Evolutionary conservation across 2,888 invertebrate species (phyloP).

Genomic region (Agrypnus murinus): DNA sequence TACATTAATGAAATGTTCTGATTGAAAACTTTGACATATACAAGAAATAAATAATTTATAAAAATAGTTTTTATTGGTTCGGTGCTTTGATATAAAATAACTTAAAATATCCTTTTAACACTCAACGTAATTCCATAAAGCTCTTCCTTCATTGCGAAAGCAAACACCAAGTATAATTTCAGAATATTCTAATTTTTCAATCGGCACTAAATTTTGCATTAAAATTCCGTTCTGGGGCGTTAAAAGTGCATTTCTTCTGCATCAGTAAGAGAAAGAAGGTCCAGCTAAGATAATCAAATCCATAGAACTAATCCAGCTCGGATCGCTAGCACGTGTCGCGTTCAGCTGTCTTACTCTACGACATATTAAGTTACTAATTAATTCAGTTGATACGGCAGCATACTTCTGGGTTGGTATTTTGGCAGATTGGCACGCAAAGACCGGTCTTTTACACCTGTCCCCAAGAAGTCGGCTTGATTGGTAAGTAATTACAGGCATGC

Average conservation of each 20-base stretch:
- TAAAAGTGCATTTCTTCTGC: slow-evolving; percentile 20
- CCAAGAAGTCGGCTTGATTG: slow-evolving; percentile 50
- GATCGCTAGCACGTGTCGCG: slow-evolving; percentile 49
- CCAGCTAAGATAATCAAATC: slow-evolving; percentile 18
- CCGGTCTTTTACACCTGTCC: slow-evolving; percentile 59
- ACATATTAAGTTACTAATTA: slow-evolving; percentile 53
- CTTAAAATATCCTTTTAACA: too few species aligned
- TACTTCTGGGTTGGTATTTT: slow-evolving; percentile 57
- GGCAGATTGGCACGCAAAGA: slow-evolving; percentile 58
- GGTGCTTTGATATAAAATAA: too few species aligned
- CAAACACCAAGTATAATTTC: too few species aligned
- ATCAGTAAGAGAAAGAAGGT: not conserved
- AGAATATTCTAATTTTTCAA: too few species aligned
- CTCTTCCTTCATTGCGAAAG: too few species aligned
- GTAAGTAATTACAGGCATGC: slow-evolving; percentile 44
- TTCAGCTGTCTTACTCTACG: slow-evolving; percentile 48
- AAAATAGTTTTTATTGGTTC: too few species aligned
- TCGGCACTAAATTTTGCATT: not conserved
- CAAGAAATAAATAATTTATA: too few species aligned
- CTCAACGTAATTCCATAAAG: too few species aligned
- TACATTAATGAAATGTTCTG: too few species aligned
- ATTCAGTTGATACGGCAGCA: slow-evolving; percentile 51
- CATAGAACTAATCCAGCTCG: slow-evolving; percentile 45
- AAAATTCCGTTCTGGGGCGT: slow-evolving; percentile 1
- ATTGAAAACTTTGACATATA: too few species aligned